Percentiles rank a stretch among this genome's conserved stretches.
phyloP scores from a whole-genome alignment of 2,888 invertebrate genomes.

The Malachius bipustulatus region DNA sequence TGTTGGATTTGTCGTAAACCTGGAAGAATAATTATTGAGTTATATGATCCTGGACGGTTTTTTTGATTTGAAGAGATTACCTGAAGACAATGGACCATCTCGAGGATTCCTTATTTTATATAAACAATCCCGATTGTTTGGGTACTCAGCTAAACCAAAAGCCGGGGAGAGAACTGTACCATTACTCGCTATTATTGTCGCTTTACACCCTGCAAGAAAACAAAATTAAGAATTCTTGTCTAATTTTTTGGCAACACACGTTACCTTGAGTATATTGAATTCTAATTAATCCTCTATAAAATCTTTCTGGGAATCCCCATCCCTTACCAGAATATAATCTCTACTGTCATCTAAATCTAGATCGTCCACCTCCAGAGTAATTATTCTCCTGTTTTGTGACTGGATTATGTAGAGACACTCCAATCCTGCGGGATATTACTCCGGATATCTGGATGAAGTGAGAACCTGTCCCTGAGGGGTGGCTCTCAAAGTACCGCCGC shows the following conservation, averaged over 20 bases:
- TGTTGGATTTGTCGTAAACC: constrained; percentile 81
- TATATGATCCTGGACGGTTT: too few species aligned
- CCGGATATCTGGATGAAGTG: constrained; percentile 85
- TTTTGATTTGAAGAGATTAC: too few species aligned
- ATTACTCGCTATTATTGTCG: constrained; percentile 70
- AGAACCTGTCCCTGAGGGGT: constrained; percentile 81
- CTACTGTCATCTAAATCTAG: constrained; percentile 69
- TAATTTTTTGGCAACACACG: too few species aligned
- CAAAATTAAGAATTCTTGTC: too few species aligned
- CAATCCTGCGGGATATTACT: constrained; percentile 87
- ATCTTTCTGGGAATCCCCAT: constrained; percentile 80
- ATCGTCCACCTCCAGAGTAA: constrained; percentile 84
- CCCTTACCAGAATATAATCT: constrained; percentile 81
- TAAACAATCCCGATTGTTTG: constrained; percentile 85
- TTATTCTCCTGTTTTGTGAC: constrained; percentile 81
- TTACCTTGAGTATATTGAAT: constrained; percentile 70
- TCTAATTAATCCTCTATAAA: constrained; percentile 73
- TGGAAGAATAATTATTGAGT: too few species aligned
- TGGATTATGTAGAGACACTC: constrained; percentile 90
- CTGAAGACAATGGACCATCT: constrained; percentile 75
- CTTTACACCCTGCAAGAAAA: constrained; percentile 63
- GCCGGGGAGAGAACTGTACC: constrained; percentile 86
- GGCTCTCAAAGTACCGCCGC: constrained; percentile 79
- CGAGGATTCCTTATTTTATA: constrained; percentile 75
- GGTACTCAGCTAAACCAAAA: constrained; percentile 72